These are phyloP conservation scores for Syngnathus floridae DNA, from an alignment of 2,113 vertebrate genomes.

Conservation along the genomic window DNA sequence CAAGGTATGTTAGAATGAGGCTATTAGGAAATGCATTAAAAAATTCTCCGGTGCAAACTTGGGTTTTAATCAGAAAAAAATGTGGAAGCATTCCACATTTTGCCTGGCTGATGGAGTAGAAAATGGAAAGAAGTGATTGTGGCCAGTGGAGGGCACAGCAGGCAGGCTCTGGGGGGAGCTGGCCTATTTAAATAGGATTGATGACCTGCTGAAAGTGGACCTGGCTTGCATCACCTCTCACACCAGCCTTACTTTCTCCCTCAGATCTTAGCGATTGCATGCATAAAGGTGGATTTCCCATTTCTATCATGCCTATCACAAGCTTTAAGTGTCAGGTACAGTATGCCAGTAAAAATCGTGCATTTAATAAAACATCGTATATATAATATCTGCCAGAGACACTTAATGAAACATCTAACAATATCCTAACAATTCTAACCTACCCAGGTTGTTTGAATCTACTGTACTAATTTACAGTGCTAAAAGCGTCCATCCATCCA, in stretches of 20 bases:
- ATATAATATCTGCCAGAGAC: too few species aligned
- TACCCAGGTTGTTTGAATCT: too few species aligned
- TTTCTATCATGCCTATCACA: conserved; percentile 48
- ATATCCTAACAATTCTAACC: too few species aligned
- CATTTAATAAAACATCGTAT: too few species aligned
- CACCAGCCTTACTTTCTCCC: background rate
- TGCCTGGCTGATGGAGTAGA: conserved; percentile 19
- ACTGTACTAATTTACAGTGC: too few species aligned
- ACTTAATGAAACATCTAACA: too few species aligned
- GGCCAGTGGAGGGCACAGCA: conserved; percentile 47
- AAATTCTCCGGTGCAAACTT: conserved; percentile 20
- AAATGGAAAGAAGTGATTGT: conserved; percentile 46
- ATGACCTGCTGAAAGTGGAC: conserved; percentile 58
- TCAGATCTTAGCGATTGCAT: conserved; percentile 10
- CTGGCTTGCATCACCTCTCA: conserved; percentile 7
- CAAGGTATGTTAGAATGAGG: background rate
- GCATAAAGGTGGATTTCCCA: conserved; percentile 19
- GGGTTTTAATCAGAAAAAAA: background rate
- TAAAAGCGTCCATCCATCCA: too few species aligned
- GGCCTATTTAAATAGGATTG: conserved; percentile 71
- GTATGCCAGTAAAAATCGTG: background rate
- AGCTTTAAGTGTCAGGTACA: conserved; percentile 55
- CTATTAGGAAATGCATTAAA: conserved; percentile 11
- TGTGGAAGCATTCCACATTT: conserved; percentile 30
- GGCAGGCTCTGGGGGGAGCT: conserved; percentile 37